Base-by-base conservation (phyloP, 2,888 invertebrate species). In the Ormyrus thymus region DNA sequence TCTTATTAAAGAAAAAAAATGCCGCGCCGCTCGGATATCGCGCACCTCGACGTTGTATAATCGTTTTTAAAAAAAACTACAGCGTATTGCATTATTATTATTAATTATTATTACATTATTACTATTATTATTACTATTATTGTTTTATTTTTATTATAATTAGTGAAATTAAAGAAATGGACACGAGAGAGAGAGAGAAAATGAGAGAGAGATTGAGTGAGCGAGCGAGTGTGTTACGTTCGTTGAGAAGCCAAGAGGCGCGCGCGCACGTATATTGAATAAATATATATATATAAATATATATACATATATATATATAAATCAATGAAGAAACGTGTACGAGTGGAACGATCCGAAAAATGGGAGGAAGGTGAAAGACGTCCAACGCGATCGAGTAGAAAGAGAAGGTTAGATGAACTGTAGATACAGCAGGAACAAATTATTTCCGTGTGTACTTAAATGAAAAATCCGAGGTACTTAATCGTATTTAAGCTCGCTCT, bases 1-100 rank as follows among this genome's bases (percentile, higher is more conserved):
- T 81, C 75, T 81, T 72, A 45, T 69, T 64, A 68, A 68, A 74
- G 62, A 70, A 62, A 58, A 74, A 64, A 76, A 70, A 70, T 68
- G 72, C 75, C 78, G 76, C 78, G 78, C 68, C 66, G 72, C 78
- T 76, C 75, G 68, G 71, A 72, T 75, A 81, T 78, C 71, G 81
- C 78, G 78, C 80, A 81, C 78, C 78, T 78, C 78, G 71, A 75
- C 71, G 75, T 81, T 78, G 78, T 78, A 75, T 68, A 78, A 81
- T 71, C 69, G 77, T 77, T 80, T 78, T 48, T 69, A 73, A 70
- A 43, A 48, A 68, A 78, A 75, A 74, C 55, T 75, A 66, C 65
- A 75, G 68, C 79, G 76, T 76, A 75, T 61, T 71, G 55, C 9
- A 75, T 80, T 58, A 72, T 70, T 65, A 79, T 68, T 70, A 70